Percentiles rank a stretch among this genome's conserved stretches.
These are phyloP conservation scores for Lomographa bimaculata DNA, from an alignment of 2,888 invertebrate species.

Conservation along the genomic window DNA sequence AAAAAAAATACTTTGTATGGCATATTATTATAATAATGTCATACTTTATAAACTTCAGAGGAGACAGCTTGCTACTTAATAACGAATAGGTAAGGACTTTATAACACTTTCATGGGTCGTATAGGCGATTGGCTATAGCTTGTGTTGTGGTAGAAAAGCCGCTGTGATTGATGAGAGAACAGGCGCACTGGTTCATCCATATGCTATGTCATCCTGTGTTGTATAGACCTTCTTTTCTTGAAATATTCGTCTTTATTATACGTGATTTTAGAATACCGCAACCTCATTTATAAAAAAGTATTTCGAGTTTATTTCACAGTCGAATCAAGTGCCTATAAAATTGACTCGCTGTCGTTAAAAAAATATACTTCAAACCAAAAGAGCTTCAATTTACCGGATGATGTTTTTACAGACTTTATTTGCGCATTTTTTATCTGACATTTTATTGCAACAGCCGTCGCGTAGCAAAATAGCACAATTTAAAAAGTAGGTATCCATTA, in stretches of 20 bases:
- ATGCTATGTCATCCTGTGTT: too few species aligned
- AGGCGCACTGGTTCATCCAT: too few species aligned
- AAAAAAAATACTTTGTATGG: too few species aligned
- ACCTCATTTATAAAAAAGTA: slow-evolving; percentile 2
- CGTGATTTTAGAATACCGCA: not conserved
- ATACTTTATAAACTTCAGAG: too few species aligned
- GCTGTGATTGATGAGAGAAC: slow-evolving; percentile 25
- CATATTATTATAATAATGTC: too few species aligned
- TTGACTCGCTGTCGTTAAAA: slow-evolving; percentile 8
- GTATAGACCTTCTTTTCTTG: too few species aligned
- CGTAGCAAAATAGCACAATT: too few species aligned
- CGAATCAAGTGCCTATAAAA: slow-evolving; percentile 12
- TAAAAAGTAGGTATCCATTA: too few species aligned
- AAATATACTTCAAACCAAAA: slow-evolving; percentile 3
- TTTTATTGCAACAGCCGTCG: slow-evolving; percentile 1
- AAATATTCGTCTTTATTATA: too few species aligned
- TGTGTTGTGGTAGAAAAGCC: slow-evolving; percentile 31
- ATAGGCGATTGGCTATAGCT: slow-evolving; percentile 29
- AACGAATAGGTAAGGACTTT: too few species aligned
- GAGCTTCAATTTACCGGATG: slow-evolving; percentile 8
- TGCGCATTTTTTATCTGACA: slow-evolving; percentile 1
- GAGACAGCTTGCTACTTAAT: too few species aligned
- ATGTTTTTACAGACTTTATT: slow-evolving; percentile 9
- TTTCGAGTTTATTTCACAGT: slow-evolving; percentile 1
- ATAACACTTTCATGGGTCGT: slow-evolving; percentile 30